Base-by-base conservation (phyloP, 2,113 vertebrate species). In the Pelobates fuscus region DNA sequence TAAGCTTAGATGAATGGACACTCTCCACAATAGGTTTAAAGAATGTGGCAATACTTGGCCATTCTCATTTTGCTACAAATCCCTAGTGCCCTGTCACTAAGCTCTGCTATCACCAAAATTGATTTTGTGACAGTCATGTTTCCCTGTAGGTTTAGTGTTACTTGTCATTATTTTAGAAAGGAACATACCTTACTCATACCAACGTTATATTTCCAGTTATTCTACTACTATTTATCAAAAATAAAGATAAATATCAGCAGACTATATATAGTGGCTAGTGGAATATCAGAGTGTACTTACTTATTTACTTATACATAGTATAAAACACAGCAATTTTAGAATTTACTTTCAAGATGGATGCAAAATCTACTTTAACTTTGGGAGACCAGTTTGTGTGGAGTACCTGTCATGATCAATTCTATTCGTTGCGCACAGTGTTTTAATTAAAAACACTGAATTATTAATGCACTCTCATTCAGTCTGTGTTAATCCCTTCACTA, bases 101-200 rank as follows among this genome's bases (percentile, higher is more conserved):
- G 24, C 23, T 59, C 24, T 59, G 15, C 12, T 26, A 24, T 59
- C 23, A 26, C 8, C 25, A 26, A 59, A 59, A 26, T 26, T 59
- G 57, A 59, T 59, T 49, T 49, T 18, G 1, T 59, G 57, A 59
- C 24, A 59, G 57, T 8, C 23, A 59, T 18, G 23, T 37, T 26
- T 59, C 15, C 12, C 57, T 32, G 59, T 17, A 62, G 17, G 59
- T 62, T 29, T 20, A n/a, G 24, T 30, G 29, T 32, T 30, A 27
- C 59, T n/a, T 62, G 27, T 29, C 59, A 62, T 62, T 59, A 59
- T 59, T 30, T 26, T 30, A 62, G 26, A 27, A 30, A n/a, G 12
- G 10, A 32, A 62, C 18, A 57, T 57, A 37, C 20, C n/a, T 21
- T 8, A 55, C 7, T 12, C 49, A 67, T 7, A 15, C 44, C n/a